A percentile compares a stretch with the other conserved stretches of the same genome.
Conservation (phyloP, 1,140 invertebrate genomes). For the Leptinotarsa lineolata region DNA sequence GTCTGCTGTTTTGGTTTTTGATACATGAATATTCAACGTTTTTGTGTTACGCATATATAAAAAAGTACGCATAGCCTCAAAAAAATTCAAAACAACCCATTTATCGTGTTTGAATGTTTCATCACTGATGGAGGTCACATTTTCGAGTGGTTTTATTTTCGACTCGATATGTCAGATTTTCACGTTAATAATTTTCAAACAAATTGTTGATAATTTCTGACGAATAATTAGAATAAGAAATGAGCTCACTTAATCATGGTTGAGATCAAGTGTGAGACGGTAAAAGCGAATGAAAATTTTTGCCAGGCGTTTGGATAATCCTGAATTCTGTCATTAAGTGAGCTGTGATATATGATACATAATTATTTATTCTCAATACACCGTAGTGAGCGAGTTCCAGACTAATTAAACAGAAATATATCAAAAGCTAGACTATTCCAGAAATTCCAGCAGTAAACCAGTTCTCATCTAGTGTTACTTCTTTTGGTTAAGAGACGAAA, state of each 20-base stretch:
- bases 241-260: not conserved
- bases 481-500: no score
- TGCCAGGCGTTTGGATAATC: not conserved
- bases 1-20: no score
- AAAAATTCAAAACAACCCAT: no score
- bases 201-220: not conserved
- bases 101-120: no score
- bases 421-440: not conserved
- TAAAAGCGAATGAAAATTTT: not conserved
- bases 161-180: no score
- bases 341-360: not conserved
- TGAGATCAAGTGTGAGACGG: no score
- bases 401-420: not conserved
- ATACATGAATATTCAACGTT: no score
- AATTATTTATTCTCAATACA: constrained; percentile 3
- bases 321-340: not conserved
- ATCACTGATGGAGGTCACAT: no score
- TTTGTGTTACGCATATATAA: no score
- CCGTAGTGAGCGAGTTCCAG: not conserved
- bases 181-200: not conserved
- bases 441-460: not conserved
- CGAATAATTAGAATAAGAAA: not conserved
- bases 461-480: not conserved
- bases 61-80: no score
- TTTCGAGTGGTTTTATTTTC: no score